Conservation (phyloP, 2,888 invertebrate genomes). For the Podabrus alpinus region DNA sequence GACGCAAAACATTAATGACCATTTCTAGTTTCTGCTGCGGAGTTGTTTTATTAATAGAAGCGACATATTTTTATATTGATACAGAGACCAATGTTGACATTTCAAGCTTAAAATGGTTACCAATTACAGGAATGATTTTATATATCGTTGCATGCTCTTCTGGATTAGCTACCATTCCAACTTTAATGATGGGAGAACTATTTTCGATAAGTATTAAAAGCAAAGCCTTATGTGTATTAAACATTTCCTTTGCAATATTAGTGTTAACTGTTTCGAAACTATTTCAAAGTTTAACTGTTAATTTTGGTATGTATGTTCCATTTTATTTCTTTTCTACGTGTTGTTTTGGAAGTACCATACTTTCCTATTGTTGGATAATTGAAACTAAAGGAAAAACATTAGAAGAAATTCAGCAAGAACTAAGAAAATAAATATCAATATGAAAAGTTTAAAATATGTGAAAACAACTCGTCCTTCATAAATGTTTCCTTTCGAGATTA, state of each 20-base stretch:
- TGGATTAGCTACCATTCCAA: slow-evolving; percentile 44
- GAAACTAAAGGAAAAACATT: slow-evolving; percentile 51
- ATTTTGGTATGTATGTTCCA: slow-evolving; percentile 43
- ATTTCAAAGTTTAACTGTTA: slow-evolving; percentile 43
- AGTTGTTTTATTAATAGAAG: slow-evolving; percentile 27
- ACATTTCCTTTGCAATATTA: slow-evolving; percentile 38
- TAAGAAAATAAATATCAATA: slow-evolving; percentile 16
- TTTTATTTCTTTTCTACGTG: slow-evolving; percentile 43
- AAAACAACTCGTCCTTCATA: background rate
- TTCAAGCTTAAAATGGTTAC: slow-evolving; percentile 41
- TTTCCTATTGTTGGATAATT: slow-evolving; percentile 44
- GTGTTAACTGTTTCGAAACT: slow-evolving; percentile 39
- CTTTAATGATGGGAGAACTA: slow-evolving; percentile 44
- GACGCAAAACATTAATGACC: slow-evolving; percentile 39
- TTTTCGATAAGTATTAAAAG: slow-evolving; percentile 46
- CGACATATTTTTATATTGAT: slow-evolving; percentile 41
- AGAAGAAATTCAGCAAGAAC: slow-evolving; percentile 50
- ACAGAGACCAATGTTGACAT: slow-evolving; percentile 34
- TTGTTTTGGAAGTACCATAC: slow-evolving; percentile 38
- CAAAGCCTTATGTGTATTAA: slow-evolving; percentile 42
- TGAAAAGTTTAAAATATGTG: background rate
- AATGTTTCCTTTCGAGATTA: no score
- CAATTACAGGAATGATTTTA: slow-evolving; percentile 42
- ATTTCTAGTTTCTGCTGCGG: slow-evolving; percentile 37
- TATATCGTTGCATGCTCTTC: slow-evolving; percentile 32